phyloP scores from a whole-genome alignment of 2,113 vertebrate species.

The Choloepus hoffmanni region DNA sequence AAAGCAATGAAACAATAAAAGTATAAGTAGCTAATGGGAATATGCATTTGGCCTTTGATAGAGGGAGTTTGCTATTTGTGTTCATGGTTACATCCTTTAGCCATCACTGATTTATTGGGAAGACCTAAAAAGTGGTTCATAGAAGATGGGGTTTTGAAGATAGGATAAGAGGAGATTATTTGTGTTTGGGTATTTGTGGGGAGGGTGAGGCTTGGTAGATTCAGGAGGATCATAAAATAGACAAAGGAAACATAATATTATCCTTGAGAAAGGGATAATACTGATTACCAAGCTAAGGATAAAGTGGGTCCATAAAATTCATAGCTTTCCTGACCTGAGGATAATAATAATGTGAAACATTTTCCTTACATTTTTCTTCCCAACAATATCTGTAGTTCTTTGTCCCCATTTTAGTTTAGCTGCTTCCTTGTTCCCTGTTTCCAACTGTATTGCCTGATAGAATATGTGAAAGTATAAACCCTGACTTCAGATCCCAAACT shows the following conservation, averaged over 20 bases:
- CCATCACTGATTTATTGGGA: not conserved
- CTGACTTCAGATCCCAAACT: not conserved
- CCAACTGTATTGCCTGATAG: not conserved
- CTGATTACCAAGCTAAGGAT: not conserved
- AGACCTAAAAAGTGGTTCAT: not conserved
- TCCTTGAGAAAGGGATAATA: not conserved
- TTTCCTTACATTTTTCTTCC: not conserved
- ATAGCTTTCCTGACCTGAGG: not conserved
- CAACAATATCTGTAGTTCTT: slow-evolving; percentile 16
- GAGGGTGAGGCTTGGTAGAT: not conserved
- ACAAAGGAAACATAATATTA: slow-evolving; percentile 13
- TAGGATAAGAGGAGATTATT: not conserved
- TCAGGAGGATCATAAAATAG: not conserved
- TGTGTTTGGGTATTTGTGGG: not conserved
- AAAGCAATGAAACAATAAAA: slow-evolving; percentile 14
- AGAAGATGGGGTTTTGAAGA: not conserved
- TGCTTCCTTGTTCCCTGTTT: slow-evolving; percentile 19
- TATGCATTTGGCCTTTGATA: not conserved
- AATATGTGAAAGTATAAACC: not conserved
- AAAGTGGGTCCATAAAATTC: not conserved
- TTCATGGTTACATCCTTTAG: not conserved
- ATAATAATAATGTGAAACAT: not conserved
- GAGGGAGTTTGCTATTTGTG: not conserved
- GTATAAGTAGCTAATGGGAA: not conserved
- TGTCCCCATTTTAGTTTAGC: not conserved